These are phyloP conservation scores for Pemphredon lugubris DNA, from an alignment of 2,888 invertebrate genomes.

Conservation along the genomic window DNA sequence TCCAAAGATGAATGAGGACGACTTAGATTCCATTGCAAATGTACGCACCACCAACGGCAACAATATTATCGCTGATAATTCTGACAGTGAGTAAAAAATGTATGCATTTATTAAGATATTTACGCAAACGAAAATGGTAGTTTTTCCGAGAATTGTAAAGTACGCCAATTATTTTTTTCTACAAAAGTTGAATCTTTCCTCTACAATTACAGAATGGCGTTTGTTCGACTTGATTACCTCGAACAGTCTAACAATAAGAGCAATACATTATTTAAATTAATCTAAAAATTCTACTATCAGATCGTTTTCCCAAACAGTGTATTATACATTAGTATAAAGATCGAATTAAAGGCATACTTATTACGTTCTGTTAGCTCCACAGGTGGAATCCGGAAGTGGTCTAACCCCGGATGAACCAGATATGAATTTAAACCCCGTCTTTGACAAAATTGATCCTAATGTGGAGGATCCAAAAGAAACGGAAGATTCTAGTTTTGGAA, in stretches of 20 bases:
- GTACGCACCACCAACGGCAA: constrained; percentile 17
- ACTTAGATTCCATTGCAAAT: constrained; percentile 10
- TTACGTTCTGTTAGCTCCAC: constrained; percentile 31
- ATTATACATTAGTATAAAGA: not conserved
- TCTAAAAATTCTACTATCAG: no score
- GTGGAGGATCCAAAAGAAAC: constrained; percentile 7
- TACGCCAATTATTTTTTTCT: no score
- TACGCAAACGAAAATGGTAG: not conserved
- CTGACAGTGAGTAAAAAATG: constrained; percentile 27
- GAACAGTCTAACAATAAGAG: no score
- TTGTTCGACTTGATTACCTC: no score
- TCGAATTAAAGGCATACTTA: not conserved
- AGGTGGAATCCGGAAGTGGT: constrained; percentile 62
- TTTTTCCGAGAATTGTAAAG: no score
- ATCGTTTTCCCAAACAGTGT: no score
- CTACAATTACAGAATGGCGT: no score
- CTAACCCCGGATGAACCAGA: constrained; percentile 49
- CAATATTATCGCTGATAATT: constrained; percentile 3
- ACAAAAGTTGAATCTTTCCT: no score
- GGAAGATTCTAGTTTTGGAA: constrained; percentile 39
- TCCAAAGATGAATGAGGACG: constrained; percentile 51
- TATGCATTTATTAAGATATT: not conserved
- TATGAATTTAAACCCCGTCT: constrained; percentile 21
- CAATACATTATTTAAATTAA: no score
- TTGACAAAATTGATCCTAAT: constrained; percentile 23